Conservation (phyloP, 2,888 invertebrate genomes). For the Dolomedes plantarius region DNA sequence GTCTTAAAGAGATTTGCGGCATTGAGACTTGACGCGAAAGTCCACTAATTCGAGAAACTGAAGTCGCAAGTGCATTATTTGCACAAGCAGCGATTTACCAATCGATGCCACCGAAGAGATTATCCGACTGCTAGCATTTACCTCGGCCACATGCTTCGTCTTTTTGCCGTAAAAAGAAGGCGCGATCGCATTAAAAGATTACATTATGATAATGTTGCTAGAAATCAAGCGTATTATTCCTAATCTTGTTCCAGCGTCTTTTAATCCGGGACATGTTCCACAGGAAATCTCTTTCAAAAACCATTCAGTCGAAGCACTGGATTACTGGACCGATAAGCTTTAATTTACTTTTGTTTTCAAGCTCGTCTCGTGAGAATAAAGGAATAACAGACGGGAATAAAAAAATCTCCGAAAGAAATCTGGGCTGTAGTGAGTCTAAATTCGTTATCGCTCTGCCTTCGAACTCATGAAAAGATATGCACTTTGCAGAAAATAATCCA, state of each 20-base stretch:
- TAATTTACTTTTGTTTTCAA: slow-evolving; percentile 63
- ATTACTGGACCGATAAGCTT: slow-evolving; percentile 65
- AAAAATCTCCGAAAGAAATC: slow-evolving; percentile 19
- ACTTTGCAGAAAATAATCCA: slow-evolving; percentile 21
- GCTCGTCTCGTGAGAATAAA: slow-evolving; percentile 18
- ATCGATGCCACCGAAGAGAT: slow-evolving; percentile 37
- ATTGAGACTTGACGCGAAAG: slow-evolving; percentile 13
- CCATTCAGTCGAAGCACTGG: slow-evolving; percentile 46
- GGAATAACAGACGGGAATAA: slow-evolving; percentile 30
- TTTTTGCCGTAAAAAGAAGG: slow-evolving; percentile 21
- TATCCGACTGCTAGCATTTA: slow-evolving; percentile 50
- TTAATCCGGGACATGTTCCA: slow-evolving; percentile 57
- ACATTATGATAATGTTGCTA: slow-evolving; percentile 59
- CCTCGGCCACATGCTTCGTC: slow-evolving; percentile 36
- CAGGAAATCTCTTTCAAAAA: slow-evolving; percentile 63
- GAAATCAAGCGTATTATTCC: slow-evolving; percentile 69
- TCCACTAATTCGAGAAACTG: slow-evolving; percentile 37
- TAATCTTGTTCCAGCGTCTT: slow-evolving; percentile 52
- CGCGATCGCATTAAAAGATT: slow-evolving; percentile 70
- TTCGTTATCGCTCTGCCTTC: slow-evolving; percentile 34
- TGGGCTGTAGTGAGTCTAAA: slow-evolving; percentile 41
- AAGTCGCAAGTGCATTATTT: slow-evolving; percentile 25
- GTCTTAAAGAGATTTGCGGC: slow-evolving; percentile 50
- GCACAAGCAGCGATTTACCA: slow-evolving; percentile 38
- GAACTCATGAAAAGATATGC: neutral